These are phyloP conservation scores for Pseudochaenichthys georgianus DNA, from an alignment of 2,797 vertebrate species.

Conservation along the genomic window DNA sequence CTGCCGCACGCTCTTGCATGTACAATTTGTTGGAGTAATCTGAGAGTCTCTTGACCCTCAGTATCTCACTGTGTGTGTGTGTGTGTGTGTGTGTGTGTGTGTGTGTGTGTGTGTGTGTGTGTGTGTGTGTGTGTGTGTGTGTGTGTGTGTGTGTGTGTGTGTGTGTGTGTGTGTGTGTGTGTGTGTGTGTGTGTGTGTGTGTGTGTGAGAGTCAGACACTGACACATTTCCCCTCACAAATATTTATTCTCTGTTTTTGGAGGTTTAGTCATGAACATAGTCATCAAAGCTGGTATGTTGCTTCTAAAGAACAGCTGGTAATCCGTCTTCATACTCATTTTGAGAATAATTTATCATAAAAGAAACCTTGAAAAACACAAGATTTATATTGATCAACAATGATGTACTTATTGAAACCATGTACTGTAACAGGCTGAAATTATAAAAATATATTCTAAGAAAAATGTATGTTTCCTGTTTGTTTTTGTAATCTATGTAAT, in stretches of 20 bases:
- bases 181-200: too few relatives aligned
- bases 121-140: too few relatives aligned
- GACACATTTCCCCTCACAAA: not conserved
- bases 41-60: slow-evolving; percentile 47
- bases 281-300: not conserved
- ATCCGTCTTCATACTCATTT: not conserved
- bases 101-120: too few relatives aligned
- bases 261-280: slow-evolving; percentile 1
- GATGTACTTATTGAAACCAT: not conserved
- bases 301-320: not conserved
- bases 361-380: not conserved
- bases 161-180: too few relatives aligned
- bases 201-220: not conserved
- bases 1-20: slow-evolving; percentile 44
- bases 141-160: too few relatives aligned
- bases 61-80: slow-evolving; percentile 10
- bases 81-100: too few relatives aligned
- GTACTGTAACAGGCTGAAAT: not conserved
- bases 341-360: not conserved
- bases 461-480: too few relatives aligned
- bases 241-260: not conserved
- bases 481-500: too few relatives aligned
- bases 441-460: too few relatives aligned
- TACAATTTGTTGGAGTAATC: slow-evolving; percentile 44
- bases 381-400: not conserved